phyloP scores from a whole-genome alignment of 2,113 vertebrate genomes.

The Hippopotamus amphibius region DNA sequence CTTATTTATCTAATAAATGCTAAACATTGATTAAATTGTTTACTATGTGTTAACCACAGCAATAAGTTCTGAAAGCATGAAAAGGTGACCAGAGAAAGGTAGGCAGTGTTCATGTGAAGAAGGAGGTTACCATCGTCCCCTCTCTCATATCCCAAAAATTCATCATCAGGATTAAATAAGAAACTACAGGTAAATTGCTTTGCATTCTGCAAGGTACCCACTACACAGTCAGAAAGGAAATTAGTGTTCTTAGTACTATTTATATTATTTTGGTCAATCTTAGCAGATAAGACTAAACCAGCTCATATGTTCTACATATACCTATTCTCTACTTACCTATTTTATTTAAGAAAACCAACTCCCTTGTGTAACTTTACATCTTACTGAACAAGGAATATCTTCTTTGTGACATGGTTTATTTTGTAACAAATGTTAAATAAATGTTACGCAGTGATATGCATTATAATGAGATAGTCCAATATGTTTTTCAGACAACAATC shows the following conservation, averaged over 20 bases:
- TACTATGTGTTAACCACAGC: background rate
- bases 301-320: background rate
- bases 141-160: background rate
- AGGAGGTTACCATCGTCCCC: background rate
- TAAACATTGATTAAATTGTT: background rate
- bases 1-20: background rate
- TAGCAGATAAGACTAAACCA: background rate
- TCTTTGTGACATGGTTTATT: background rate
- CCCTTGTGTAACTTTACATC: background rate
- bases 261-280: background rate
- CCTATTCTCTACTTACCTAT: background rate
- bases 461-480: background rate
- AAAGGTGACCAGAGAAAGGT: background rate
- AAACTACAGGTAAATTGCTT: background rate
- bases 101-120: background rate
- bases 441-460: background rate
- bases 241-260: background rate
- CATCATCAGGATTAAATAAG: background rate
- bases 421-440: background rate
- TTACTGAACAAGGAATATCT: background rate
- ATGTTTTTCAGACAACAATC: background rate
- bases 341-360: conserved; percentile 1
- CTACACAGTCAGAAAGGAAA: background rate
- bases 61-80: background rate
- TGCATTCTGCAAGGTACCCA: background rate